Conservation (phyloP, 37 sponge, comb jelly and placozoan genomes). For the Halisarca cf. caerulea region DNA sequence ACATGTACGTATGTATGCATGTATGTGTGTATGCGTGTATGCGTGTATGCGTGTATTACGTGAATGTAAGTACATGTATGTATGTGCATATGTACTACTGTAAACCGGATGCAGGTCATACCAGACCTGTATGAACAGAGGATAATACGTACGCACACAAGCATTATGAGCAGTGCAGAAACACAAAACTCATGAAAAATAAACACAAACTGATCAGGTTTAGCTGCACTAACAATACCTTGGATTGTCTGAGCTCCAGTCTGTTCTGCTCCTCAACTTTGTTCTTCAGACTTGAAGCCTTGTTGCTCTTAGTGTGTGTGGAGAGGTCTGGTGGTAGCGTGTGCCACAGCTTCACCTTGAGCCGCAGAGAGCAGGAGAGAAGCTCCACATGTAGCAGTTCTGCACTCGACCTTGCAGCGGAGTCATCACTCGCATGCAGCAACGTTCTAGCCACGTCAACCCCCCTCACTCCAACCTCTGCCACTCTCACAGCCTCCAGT, state of each 20-base stretch:
- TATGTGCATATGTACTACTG: neutral
- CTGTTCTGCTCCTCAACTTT: slow-evolving; percentile 55
- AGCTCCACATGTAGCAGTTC: slow-evolving; percentile 54
- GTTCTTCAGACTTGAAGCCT: slow-evolving; percentile 51
- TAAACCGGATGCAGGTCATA: neutral
- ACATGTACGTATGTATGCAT: no score
- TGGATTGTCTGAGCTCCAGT: slow-evolving; percentile 24
- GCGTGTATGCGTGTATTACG: no score
- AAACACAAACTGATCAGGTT: no score
- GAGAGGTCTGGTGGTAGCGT: slow-evolving; percentile 65
- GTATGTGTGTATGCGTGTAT: neutral
- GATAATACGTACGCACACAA: no score
- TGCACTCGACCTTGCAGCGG: neutral
- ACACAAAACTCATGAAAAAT: no score
- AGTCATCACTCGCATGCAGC: neutral
- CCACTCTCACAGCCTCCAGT: slow-evolving; percentile 9
- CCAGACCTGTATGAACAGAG: no score
- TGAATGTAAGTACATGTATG: neutral
- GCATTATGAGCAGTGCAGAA: no score
- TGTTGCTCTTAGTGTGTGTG: slow-evolving; percentile 12
- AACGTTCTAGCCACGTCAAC: neutral
- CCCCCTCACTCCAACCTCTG: neutral
- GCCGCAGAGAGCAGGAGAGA: slow-evolving; percentile 23
- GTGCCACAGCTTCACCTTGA: slow-evolving; percentile 59
- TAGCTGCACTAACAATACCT: slow-evolving; percentile 7